Evolutionary conservation across 1,140 invertebrate species (phyloP), one percentile per base, ranked within the genome.

Genomic region (Leptinotarsa defecta): DNA sequence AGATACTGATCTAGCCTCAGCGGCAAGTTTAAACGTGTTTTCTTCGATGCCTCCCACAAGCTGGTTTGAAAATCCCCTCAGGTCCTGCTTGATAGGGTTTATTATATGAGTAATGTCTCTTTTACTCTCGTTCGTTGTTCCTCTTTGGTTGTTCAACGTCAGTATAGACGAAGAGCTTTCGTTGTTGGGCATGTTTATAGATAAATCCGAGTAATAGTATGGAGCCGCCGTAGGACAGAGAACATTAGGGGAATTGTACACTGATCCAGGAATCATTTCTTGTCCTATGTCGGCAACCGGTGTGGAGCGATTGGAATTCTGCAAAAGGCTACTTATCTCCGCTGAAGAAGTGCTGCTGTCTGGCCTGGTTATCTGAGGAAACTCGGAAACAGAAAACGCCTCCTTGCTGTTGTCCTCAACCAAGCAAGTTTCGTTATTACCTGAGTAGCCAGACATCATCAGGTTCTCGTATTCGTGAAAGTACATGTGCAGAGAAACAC

Each of bases 151-250:
- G 78, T 94, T 93, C n/a, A 84, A 76, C 27, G 83, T 85, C 73
- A 82, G 77, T 24, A 80, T 78, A 3, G 79, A 81, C 6, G 75
- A 77, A 48, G 70, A 76, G 57, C 77, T 77, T 71, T 78, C 80
- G 13, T 76, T 78, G 52, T 75, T 76, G n/a, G 81, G 79, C 1
- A 80, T 77, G 75, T 82, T 85, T 74, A 82, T 79, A 19, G 87
- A 88, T n/a, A 95, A 86, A 85, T 96, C 94, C 0, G 94, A 95
- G 82, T 96, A 96, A 83, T 96, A 72, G 27, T 61, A 95, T 1
- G 94, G 94, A 17, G 93, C 94, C 17, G 89, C 88, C 75, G 52
- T 52, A 8, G 48, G 20, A 52, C 19, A 71, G 0, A 61, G 22
- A 2, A 48, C 20, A 57, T 71, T 61, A 5, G 67, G 67, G n/a